Percentiles rank a stretch among this genome's conserved stretches.
Evolutionary conservation across 1,140 invertebrate species (phyloP).

Genomic region (Atta texana): DNA sequence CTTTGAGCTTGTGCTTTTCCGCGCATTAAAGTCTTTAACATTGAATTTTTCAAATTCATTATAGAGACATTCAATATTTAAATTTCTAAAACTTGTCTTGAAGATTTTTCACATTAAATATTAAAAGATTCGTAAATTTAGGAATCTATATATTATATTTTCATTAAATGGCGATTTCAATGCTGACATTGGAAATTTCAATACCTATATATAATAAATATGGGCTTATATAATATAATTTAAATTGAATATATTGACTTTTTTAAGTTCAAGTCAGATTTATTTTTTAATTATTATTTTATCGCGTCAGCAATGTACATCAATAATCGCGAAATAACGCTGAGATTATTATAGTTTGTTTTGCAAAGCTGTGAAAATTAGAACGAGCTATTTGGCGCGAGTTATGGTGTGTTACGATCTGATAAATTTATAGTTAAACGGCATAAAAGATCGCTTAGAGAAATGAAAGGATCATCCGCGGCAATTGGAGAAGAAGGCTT

Average conservation of each 20-base stretch:
- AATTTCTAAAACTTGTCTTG: background rate
- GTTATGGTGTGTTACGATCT: constrained; percentile 42
- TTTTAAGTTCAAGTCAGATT: background rate
- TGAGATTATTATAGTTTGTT: background rate
- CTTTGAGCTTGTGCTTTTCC: background rate
- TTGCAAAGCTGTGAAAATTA: constrained; percentile 41
- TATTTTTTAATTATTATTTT: background rate
- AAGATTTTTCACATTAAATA: background rate
- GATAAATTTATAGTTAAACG: constrained; percentile 44
- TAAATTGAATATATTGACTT: background rate
- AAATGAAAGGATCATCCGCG: constrained; percentile 26
- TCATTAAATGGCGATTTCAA: background rate
- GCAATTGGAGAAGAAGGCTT: constrained; percentile 1
- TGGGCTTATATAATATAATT: background rate
- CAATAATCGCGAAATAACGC: background rate
- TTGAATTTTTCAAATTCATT: background rate
- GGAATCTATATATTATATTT: background rate
- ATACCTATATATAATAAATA: background rate
- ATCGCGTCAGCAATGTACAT: background rate
- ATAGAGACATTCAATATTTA: background rate
- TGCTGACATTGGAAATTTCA: background rate
- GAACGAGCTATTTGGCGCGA: background rate
- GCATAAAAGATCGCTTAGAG: constrained; percentile 16
- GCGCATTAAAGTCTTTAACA: background rate
- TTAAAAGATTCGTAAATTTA: background rate